A percentile compares a stretch with the other conserved stretches of the same genome.
These are phyloP conservation scores for Capreolus pygargus DNA, from an alignment of 2,113 vertebrate genomes.

Conservation along the genomic window DNA sequence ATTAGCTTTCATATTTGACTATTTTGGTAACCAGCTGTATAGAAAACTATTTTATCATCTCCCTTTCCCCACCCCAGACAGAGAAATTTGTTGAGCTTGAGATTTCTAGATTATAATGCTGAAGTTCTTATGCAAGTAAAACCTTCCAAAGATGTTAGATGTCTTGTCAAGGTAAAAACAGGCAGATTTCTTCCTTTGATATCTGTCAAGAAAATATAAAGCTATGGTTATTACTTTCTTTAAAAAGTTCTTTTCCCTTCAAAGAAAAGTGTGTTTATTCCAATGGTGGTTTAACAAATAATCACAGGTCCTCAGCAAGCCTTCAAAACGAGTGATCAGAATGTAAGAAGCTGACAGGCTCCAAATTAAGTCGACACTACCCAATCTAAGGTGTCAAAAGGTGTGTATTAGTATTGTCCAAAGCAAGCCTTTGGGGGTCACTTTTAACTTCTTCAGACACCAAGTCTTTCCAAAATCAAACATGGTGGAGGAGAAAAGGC, in stretches of 20 bases:
- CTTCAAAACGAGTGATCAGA: not conserved
- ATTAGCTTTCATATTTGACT: not conserved
- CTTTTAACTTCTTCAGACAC: not conserved
- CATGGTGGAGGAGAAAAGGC: not conserved
- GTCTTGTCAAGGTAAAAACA: not conserved
- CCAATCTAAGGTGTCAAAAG: not conserved
- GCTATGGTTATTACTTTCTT: not conserved
- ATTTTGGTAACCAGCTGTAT: not conserved
- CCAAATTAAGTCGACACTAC: not conserved
- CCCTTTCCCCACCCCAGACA: not conserved
- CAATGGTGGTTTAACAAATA: constrained; percentile 11
- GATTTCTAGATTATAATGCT: not conserved
- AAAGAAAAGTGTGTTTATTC: constrained; percentile 31
- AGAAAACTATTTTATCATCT: not conserved
- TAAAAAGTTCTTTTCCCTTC: not conserved
- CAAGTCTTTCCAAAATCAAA: not conserved
- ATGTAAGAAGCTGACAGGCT: not conserved
- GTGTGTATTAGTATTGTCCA: not conserved
- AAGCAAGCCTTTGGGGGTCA: not conserved
- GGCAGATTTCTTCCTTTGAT: not conserved
- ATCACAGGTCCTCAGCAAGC: not conserved
- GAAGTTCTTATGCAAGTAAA: not conserved
- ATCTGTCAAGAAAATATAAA: constrained; percentile 37
- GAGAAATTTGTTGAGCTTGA: not conserved
- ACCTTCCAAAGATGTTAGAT: not conserved